Base-by-base conservation (phyloP, 2,113 vertebrate genomes). In the Macquaria ambigua region DNA sequence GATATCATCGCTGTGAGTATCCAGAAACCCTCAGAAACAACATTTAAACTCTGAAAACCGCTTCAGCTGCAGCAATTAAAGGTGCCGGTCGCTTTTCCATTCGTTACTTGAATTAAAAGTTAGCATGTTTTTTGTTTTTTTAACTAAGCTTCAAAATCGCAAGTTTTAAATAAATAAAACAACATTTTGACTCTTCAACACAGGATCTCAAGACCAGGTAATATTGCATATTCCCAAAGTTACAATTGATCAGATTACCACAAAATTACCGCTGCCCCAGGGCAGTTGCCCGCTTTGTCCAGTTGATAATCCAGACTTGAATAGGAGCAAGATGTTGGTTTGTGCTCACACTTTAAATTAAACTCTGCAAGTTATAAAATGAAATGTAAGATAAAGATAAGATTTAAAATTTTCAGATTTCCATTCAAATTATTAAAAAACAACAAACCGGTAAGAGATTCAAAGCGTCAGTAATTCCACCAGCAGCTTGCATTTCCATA, bases 1-100 rank as follows among this genome's bases (percentile, higher is more conserved):
- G 98, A 99, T 78, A 98, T 98, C 83, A 99, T 99, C 68, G 97
- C 97, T 59, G 97, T 98, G 93, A 91, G 97, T 96, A 72, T 6
- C 18, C 31, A 1, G 12, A 25, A 0, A 43, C 6, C 6, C 34
- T 25, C 43, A 25, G 25, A 10, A 50, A 18, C 28, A 23, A 1
- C 31, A 39, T 20, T 20, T 41, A 21, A 18, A 50, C 43, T 64
- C 28, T 5, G 14, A 48, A 16, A 48, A 48, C 12, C 14, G 46
- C 46, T n/a, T 16, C 20, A 69, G 25, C 16, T 31, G 43, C 1
- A 52, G 46, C 18, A 70, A 15, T 23, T 52, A 11, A 52, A 34
- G 25, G 25, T 7, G 5, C 15, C 1, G 0, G 58, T 61, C 10
- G 15, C 14, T 59, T 59, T 59, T 7, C 12, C 25, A 25, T 48